Base-by-base conservation (phyloP, 2,888 invertebrate genomes). In the Oligia strigilis region DNA sequence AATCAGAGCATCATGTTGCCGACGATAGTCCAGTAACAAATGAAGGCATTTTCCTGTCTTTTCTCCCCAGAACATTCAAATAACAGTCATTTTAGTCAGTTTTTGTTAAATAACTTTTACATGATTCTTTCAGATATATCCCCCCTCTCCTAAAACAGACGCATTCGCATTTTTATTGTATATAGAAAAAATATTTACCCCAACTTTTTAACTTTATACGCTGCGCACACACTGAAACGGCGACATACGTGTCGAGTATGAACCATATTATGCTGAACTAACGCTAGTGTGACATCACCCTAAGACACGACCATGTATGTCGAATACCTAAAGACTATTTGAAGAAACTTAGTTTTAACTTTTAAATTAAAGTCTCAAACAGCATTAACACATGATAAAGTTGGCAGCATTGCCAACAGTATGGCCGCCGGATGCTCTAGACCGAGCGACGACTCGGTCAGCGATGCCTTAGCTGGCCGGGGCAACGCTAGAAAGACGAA, bases 401-500 rank as follows among this genome's bases (percentile, higher is more conserved):
- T 74, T 78, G 85, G 49, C 84, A 78, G 62, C 69, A 64, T 23
- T 77, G 72, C 70, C 73, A 73, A 85, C 72, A 60, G 3, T 23
- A 72, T 87, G 69, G 58, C 87, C 72, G 84, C 77, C 74, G 55
- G 77, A 62, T 58, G 80, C 64, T 73, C 72, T 77, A 87, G 75
- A 78, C 80, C 78, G 78, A 78, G 52, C 49, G 69, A 65, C 14
- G 72, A 65, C 43, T 75, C 81, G 85, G 75, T 77, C 81, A 77
- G 72, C 65, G 78, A 58, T 67, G 73, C 82, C 70, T 86, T 62
- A 19, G 46, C 82, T 29, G 80, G 67, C 73, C 72, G 81, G 81
- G 75, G 65, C 77, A 78, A 74, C 77, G 75, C 85, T 85, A 87
- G 85, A 85, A 85, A 85, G n/a, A 85, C 77, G 84, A 71, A 85